Base-by-base conservation (phyloP, 2,113 vertebrate genomes). In the Pseudopodoces humilis region DNA sequence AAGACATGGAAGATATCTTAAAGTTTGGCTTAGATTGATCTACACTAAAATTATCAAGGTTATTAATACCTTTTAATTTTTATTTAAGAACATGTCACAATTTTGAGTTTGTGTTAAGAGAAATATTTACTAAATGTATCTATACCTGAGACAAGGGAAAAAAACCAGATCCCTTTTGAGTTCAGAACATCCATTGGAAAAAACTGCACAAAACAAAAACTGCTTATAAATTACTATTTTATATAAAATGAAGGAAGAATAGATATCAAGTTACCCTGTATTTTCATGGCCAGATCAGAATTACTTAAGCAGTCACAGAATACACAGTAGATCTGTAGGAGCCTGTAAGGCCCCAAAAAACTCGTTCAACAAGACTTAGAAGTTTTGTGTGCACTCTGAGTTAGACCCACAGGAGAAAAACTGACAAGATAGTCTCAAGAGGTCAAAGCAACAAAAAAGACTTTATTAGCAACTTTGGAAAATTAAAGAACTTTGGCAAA, bases 231-330 rank as follows among this genome's bases (percentile, higher is more conserved):
- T 63, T 20, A 59, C 2, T 27, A 43, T 31, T 88, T 49, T 41
- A 30, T 22, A 52, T 58, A 47, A 92, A 71, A 71, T 31, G 11
- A 60, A 69, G 20, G 7, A 80, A 60, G 17, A 82, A 60, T 4
- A 56, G 3, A 6, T 17, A 56, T 9, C 10, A 3, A 1, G 6
- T 56, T n/a, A 52, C 1, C 2, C 4, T 44, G 2, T 37, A 13
- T 39, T 63, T 78, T 85, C 68, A 78, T 25, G 2, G 13, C 19
- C 30, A 52, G 11, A 3, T 37, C n/a, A 79, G 19, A 82, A 75
- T 67, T 59, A 47, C 64, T 52, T 44, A n/a, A 71, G 15, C 8
- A 33, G 24, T 63, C 70, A 52, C 0, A 2, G 21, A 39, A 7
- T 44, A 23, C 8, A 41, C 4, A 11, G 13, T 68, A 49, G 21